Conservation (phyloP, 2,113 vertebrate genomes). For the Pelecanoides urinatrix region DNA sequence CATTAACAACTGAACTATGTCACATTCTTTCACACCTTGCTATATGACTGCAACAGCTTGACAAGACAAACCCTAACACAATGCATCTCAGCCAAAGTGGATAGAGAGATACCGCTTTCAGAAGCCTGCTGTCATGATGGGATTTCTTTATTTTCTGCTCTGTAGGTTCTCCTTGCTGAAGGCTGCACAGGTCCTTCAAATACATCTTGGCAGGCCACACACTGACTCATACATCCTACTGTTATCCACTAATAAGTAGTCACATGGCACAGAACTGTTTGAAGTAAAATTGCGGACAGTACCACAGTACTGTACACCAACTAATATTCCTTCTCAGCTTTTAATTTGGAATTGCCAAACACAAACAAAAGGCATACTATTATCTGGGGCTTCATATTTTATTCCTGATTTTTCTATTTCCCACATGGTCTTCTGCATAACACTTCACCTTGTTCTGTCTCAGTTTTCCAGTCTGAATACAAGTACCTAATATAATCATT, state of each 20-base stretch:
- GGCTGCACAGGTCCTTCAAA: not conserved
- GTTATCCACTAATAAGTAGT: not conserved
- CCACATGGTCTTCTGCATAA: not conserved
- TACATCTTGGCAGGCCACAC: not conserved
- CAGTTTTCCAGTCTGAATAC: not conserved
- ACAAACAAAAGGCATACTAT: not conserved
- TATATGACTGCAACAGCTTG: not conserved
- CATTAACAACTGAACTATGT: slow-evolving; percentile 7
- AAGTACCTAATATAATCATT: not conserved
- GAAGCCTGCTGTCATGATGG: not conserved
- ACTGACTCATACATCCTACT: not conserved
- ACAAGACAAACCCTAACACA: not conserved
- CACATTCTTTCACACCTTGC: not conserved
- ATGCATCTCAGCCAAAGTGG: not conserved
- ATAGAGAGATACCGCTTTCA: not conserved
- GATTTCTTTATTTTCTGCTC: not conserved
- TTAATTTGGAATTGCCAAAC: not conserved
- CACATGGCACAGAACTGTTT: not conserved
- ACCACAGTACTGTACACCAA: not conserved
- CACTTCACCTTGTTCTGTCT: not conserved
- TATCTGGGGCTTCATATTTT: not conserved
- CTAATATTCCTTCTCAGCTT: not conserved
- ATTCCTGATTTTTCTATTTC: not conserved
- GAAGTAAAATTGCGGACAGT: not conserved
- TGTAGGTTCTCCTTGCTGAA: not conserved